Percentiles rank a stretch among this genome's conserved stretches.
These are phyloP conservation scores for Rotaria socialis DNA, from an alignment of 2,888 invertebrate genomes.

Conservation along the genomic window DNA sequence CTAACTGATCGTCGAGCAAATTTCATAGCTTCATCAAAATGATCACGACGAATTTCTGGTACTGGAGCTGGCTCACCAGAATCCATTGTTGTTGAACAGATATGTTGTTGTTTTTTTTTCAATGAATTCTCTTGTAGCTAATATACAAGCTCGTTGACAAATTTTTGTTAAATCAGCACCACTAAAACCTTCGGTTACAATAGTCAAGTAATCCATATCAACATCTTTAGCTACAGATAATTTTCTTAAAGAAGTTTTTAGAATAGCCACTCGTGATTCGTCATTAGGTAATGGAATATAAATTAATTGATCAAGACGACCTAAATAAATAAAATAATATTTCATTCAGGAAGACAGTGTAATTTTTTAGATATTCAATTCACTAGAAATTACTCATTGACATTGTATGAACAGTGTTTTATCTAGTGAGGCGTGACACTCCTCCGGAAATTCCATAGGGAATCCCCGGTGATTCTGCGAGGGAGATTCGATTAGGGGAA, in stretches of 20 bases:
- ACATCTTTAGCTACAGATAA: constrained; percentile 89
- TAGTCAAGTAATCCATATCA: constrained; percentile 70
- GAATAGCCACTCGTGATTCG: constrained; percentile 89
- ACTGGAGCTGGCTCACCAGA: constrained; percentile 78
- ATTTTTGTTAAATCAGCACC: constrained; percentile 98
- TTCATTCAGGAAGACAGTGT: no score
- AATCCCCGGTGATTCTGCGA: no score
- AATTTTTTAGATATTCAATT: no score
- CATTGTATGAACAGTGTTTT: no score
- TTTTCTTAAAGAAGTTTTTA: constrained; percentile 89
- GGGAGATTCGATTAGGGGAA: no score
- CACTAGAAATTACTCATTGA: no score
- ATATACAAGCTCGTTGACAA: constrained; percentile 96
- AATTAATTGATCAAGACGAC: constrained; percentile 95
- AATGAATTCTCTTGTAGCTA: constrained; percentile 94
- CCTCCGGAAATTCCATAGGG: no score
- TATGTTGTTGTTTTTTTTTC: constrained; percentile 80
- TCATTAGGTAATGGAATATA: constrained; percentile 99
- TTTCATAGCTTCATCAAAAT: no score
- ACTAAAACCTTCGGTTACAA: constrained; percentile 83
- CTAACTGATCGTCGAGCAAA: constrained; percentile 65
- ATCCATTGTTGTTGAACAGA: constrained; percentile 65
- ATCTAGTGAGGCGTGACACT: no score
- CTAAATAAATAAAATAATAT: neutral
- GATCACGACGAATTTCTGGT: constrained; percentile 67